These are phyloP conservation scores for Willisornis vidua DNA, from an alignment of 2,113 vertebrate species.

Conservation along the genomic window DNA sequence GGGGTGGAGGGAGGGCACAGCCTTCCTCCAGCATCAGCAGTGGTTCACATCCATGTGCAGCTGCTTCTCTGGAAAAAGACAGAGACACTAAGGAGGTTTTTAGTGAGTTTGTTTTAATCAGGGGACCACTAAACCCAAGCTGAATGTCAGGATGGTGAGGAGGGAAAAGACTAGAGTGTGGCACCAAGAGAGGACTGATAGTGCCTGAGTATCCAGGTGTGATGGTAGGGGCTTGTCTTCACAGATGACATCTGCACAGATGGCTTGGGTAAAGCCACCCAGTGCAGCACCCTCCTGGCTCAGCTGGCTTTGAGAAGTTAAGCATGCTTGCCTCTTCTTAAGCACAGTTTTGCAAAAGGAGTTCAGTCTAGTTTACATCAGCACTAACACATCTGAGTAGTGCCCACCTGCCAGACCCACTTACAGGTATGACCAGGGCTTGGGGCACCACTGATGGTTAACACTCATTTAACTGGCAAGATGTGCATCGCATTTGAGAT, in stretches of 20 bases:
- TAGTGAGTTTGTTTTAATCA: rapidly evolving
- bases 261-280: background rate
- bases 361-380: background rate
- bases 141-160: background rate
- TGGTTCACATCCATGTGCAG: rapidly evolving
- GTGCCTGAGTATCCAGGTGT: background rate
- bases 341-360: background rate
- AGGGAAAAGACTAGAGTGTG: background rate
- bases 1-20: background rate
- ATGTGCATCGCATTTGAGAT: rapidly evolving
- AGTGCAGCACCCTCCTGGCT: background rate
- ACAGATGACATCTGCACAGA: background rate
- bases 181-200: rapidly evolving
- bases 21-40: rapidly evolving
- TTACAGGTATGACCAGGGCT: background rate
- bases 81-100: background rate
- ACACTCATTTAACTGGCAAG: background rate
- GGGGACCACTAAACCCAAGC: background rate
- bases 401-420: rapidly evolving
- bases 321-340: background rate
- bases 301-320: background rate
- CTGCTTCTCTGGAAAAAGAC: rapidly evolving
- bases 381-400: background rate
- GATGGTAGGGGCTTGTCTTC: background rate
- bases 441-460: background rate